Base-by-base conservation (phyloP, 2,113 vertebrate genomes). In the Hypocryptadius cinnamomeus region DNA sequence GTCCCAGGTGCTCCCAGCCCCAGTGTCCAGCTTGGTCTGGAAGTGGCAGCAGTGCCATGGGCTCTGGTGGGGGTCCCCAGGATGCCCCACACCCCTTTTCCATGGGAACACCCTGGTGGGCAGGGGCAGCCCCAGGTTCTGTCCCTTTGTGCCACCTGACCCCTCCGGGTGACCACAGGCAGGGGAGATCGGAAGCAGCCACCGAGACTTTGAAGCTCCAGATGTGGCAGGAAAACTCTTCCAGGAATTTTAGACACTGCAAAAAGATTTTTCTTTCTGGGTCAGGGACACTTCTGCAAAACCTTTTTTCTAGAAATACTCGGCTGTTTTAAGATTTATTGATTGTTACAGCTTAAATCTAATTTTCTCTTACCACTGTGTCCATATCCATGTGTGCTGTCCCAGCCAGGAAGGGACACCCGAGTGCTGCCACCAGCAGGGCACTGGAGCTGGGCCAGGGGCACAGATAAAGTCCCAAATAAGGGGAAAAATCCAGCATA, bases 371-470 rank as follows among this genome's bases (percentile, higher is more conserved):
- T 54, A 28, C 16, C 42, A 9, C 31, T 1, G 28, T 24, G 51
- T 27, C 39, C 0, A 1, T 7, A 12, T 1, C 15, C 0, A 3
- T 0, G 19, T 15, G 50, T 15, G 31, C 69, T 42, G 47, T 7
- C 56, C 69, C 60, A 51, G 66, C 9, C 4, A 27, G 57, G 73
- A 44, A 28, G 79, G 79, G 78, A 42, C 61, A 56, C 28, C 40
- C 4, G 2, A 65, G 30, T 16, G 48, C 64, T 54, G 71, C 64
- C 68, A 44, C 27, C 5, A 23, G 1, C 63, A 20, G 35, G 28
- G 47, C 13, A 28, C 60, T 14, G 16, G 51, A 8, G 59, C 40
- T 5, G 39, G 54, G 37, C 7, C 31, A 15, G 63, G 30, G 31
- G 51, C n/a, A 16, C 0, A 14, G 40, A 73, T 1, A 35, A 77